Conservation (phyloP, 2,113 vertebrate genomes). For the Microtus ochrogaster region DNA sequence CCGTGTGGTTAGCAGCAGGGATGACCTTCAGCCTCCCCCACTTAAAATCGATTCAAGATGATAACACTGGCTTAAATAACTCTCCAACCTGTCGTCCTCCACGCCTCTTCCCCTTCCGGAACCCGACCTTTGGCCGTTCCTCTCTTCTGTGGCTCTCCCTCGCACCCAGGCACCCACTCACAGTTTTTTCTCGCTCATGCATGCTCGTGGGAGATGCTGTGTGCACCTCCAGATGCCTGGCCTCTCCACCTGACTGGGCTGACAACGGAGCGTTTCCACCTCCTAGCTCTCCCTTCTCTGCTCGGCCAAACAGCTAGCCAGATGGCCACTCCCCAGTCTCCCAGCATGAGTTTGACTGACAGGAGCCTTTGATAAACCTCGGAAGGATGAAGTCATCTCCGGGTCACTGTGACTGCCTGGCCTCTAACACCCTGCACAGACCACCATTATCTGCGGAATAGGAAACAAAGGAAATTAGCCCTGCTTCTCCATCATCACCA, state of each 20-base stretch:
- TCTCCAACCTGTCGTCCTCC: not conserved
- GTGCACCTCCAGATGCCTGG: slow-evolving; percentile 62
- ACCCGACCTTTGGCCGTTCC: not conserved
- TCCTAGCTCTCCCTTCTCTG: slow-evolving; percentile 89
- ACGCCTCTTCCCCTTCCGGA: not conserved
- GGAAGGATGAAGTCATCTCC: slow-evolving; percentile 90
- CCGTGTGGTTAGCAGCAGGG: slow-evolving; percentile 77
- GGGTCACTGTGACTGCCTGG: slow-evolving; percentile 89
- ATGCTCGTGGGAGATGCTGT: slow-evolving; percentile 17
- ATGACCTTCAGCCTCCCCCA: slow-evolving; percentile 85
- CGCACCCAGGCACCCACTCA: not conserved
- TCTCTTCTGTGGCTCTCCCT: not conserved
- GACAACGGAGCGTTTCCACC: slow-evolving; percentile 87
- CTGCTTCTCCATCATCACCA: slow-evolving; percentile 84
- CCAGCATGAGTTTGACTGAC: slow-evolving; percentile 97
- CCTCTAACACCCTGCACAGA: slow-evolving; percentile 87
- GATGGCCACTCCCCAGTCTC: slow-evolving; percentile 96
- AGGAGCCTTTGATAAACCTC: slow-evolving; percentile 95
- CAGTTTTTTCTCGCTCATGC: not conserved
- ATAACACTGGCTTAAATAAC: slow-evolving; percentile 71
- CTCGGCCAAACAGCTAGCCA: slow-evolving; percentile 94
- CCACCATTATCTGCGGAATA: slow-evolving; percentile 91
- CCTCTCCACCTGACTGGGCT: slow-evolving; percentile 84
- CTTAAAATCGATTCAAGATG: slow-evolving; percentile 80
- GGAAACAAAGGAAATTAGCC: slow-evolving; percentile 92